These are phyloP conservation scores for Pyxicephalus adspersus DNA, from an alignment of 2,113 vertebrate genomes.

Conservation along the genomic window DNA sequence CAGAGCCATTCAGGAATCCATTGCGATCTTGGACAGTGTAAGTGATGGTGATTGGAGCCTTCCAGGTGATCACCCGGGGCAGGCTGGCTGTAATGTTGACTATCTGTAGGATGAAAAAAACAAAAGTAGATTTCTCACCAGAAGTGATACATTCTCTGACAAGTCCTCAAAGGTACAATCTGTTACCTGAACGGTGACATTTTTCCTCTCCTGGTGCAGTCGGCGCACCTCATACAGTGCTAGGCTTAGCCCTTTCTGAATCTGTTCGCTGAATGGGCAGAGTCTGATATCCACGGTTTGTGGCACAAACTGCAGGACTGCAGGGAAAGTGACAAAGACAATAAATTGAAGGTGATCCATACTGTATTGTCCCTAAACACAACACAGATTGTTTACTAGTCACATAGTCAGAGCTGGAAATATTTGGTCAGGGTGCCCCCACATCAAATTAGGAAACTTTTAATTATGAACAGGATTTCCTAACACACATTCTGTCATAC, in stretches of 20 bases:
- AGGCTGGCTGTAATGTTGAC: slow-evolving; percentile 83
- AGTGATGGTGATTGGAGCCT: slow-evolving; percentile 83
- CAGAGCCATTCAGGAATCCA: slow-evolving; percentile 83
- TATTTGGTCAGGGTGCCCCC: no score
- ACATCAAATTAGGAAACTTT: no score
- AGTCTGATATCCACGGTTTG: slow-evolving; percentile 80
- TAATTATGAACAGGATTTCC: no score
- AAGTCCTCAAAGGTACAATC: not conserved
- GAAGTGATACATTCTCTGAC: no score
- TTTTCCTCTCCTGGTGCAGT: slow-evolving; percentile 75
- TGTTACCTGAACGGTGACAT: slow-evolving; percentile 90
- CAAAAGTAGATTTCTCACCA: not conserved
- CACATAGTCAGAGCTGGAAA: no score
- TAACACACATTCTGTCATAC: no score
- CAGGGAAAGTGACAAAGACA: slow-evolving; percentile 20
- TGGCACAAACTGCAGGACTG: slow-evolving; percentile 97
- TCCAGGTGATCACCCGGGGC: slow-evolving; percentile 61
- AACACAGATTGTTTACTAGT: no score
- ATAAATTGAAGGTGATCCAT: no score
- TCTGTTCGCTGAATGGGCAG: slow-evolving; percentile 89
- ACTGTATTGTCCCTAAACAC: no score
- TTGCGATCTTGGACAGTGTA: slow-evolving; percentile 75
- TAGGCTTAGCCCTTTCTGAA: slow-evolving; percentile 85
- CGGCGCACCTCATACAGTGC: slow-evolving; percentile 85
- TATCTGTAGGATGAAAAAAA: slow-evolving; percentile 74